These are phyloP conservation scores for Rhagoletis zephyria DNA, from an alignment of 1,140 invertebrate species.

Conservation along the genomic window DNA sequence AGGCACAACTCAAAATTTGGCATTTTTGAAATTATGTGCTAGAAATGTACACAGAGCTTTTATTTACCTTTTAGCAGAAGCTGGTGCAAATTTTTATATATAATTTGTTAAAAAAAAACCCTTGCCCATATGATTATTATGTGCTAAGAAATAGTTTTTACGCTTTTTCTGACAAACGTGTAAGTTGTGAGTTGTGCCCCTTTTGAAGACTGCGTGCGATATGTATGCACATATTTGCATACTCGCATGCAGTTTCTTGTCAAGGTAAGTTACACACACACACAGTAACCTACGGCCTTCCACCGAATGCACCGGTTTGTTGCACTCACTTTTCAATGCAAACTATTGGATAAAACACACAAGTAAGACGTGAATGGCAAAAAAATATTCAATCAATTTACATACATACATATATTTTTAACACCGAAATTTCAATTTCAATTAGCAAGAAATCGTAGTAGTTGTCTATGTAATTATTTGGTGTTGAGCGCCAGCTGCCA, in stretches of 20 bases:
- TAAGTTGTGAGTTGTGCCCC: too few relatives aligned
- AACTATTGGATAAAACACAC: neutral
- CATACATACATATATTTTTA: neutral
- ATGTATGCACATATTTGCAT: neutral
- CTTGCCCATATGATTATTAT: too few relatives aligned
- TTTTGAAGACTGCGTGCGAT: neutral
- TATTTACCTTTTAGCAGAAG: too few relatives aligned
- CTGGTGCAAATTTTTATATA: too few relatives aligned
- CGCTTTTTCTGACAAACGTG: too few relatives aligned
- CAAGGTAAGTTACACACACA: neutral
- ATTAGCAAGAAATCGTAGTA: neutral
- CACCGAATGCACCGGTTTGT: neutral
- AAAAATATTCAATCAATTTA: neutral
- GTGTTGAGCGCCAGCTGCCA: constrained; percentile 11
- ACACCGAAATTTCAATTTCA: constrained; percentile 1
- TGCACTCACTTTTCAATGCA: constrained; percentile 7
- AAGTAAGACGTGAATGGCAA: constrained; percentile 19
- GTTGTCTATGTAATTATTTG: neutral
- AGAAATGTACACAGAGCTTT: too few relatives aligned
- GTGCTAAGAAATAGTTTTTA: too few relatives aligned
- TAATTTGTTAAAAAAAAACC: too few relatives aligned
- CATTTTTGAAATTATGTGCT: too few relatives aligned
- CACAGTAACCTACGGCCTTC: neutral
- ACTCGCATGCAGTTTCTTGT: neutral
- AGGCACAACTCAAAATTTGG: too few relatives aligned